Percentiles rank a stretch among this genome's conserved stretches.
phyloP scores from a whole-genome alignment of 2,113 vertebrate genomes.

The Paradisaea rubra region DNA sequence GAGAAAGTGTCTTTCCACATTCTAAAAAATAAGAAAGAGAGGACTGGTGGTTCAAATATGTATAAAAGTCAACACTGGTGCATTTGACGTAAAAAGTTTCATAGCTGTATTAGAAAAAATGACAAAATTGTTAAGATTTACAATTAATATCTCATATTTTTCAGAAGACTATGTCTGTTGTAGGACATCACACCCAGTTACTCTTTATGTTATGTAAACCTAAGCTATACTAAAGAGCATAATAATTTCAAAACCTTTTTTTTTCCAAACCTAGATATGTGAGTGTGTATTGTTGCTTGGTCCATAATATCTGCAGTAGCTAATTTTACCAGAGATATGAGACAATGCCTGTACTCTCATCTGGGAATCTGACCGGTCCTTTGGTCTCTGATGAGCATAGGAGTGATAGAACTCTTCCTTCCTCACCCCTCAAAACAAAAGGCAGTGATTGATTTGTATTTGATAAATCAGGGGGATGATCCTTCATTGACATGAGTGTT shows the following conservation, averaged over 20 bases:
- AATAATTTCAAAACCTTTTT: not conserved
- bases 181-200: not conserved
- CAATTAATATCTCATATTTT: not conserved
- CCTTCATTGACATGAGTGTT: not conserved
- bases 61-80: not conserved
- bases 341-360: not conserved
- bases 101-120: not conserved
- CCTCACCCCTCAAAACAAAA: not conserved
- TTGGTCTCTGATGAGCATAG: not conserved
- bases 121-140: not conserved
- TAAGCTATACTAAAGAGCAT: not conserved
- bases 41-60: not conserved
- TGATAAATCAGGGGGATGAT: not conserved
- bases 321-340: not conserved
- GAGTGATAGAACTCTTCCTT: not conserved
- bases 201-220: not conserved
- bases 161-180: not conserved
- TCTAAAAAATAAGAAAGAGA: not conserved
- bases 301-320: not conserved
- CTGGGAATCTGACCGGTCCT: not conserved
- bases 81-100: not conserved
- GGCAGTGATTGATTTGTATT: not conserved
- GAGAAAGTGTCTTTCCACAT: not conserved
- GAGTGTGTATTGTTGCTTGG: not conserved
- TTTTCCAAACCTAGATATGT: not conserved